Conservation (phyloP, 2,797 vertebrate genomes). For the Bufotes viridis region DNA sequence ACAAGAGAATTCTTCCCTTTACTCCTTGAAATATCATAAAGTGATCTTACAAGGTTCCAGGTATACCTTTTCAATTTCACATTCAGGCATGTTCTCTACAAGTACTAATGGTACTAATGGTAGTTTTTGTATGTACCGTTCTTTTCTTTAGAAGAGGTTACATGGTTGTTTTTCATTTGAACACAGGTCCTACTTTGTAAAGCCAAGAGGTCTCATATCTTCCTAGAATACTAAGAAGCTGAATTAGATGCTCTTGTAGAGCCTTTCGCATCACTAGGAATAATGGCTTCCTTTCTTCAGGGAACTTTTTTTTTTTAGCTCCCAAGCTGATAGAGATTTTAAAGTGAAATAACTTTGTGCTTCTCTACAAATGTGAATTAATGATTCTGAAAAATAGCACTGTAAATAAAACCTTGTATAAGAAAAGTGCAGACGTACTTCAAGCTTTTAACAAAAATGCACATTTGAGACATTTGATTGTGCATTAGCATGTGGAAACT, state of each 20-base stretch:
- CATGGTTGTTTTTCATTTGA: background rate
- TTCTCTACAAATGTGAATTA: conserved; percentile 34
- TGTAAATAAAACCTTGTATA: conserved; percentile 43
- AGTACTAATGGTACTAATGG: background rate
- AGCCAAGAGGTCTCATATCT: background rate
- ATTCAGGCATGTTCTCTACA: background rate
- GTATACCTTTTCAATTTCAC: background rate
- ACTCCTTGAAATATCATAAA: too few relatives aligned
- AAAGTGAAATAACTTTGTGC: conserved; percentile 2
- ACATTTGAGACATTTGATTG: conserved; percentile 52
- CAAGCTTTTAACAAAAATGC: conserved; percentile 57
- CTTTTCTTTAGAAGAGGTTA: background rate
- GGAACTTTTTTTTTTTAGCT: background rate
- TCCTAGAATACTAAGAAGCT: background rate
- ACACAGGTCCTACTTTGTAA: background rate
- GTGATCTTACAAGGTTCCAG: background rate
- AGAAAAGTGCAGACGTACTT: conserved; percentile 30
- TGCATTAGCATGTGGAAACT: conserved; percentile 55
- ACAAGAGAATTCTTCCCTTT: too few relatives aligned
- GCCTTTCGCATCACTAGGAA: background rate
- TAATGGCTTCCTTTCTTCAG: background rate
- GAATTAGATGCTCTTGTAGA: background rate
- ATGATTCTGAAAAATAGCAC: conserved; percentile 36
- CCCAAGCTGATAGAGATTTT: background rate
- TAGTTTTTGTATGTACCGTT: background rate